Evolutionary conservation across 2,797 vertebrate genomes (phyloP).

Genomic region (Allobates femoralis): DNA sequence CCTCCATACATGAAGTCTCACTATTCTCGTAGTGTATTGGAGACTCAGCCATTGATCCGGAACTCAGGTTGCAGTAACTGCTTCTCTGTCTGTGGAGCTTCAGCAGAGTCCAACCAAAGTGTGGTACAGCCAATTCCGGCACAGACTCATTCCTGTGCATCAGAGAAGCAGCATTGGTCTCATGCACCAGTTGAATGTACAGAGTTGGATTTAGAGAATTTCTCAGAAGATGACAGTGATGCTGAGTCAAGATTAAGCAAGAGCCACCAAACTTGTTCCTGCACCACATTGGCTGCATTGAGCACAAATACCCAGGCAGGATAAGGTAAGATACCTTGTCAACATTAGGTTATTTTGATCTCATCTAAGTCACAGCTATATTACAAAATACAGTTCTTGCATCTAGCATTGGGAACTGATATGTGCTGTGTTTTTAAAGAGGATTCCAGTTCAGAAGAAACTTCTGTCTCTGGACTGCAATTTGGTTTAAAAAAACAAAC

Average conservation of each 20-base stretch:
- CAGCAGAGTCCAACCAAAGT: constrained; percentile 32
- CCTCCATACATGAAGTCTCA: constrained; percentile 60
- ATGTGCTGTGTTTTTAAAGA: not conserved
- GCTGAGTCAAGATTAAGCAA: not conserved
- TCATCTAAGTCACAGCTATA: not conserved
- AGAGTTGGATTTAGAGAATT: constrained; percentile 75
- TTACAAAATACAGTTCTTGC: not conserved
- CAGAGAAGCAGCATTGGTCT: constrained; percentile 72
- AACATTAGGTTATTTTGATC: not conserved
- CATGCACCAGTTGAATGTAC: constrained; percentile 76
- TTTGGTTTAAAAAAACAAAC: no score
- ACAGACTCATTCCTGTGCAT: constrained; percentile 71
- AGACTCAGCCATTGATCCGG: constrained; percentile 71
- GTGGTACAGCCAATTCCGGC: not conserved
- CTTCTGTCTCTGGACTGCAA: no score
- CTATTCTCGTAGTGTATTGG: constrained; percentile 68
- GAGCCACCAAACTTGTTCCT: not conserved
- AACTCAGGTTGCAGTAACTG: constrained; percentile 64
- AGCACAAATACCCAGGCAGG: not conserved
- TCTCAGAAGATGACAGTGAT: constrained; percentile 67
- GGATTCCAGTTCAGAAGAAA: no score
- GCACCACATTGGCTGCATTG: not conserved
- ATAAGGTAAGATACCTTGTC: not conserved
- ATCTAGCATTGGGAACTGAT: not conserved
- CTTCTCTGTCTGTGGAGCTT: constrained; percentile 30